Base-by-base conservation (phyloP, 2,797 vertebrate species). In the Taenioides sp. region DNA sequence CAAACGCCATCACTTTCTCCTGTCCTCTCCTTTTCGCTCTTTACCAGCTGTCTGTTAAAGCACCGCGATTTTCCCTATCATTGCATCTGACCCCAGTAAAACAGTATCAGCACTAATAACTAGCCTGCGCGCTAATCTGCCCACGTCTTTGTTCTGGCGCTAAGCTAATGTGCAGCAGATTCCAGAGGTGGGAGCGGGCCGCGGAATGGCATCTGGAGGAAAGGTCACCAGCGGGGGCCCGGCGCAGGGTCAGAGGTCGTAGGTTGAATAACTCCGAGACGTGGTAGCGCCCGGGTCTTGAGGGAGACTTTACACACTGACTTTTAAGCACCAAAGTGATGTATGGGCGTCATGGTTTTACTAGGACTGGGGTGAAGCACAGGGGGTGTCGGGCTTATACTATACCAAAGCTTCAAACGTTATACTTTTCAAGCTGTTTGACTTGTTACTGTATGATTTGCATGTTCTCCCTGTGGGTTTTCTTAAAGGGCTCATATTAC, bases 251-350 rank as follows among this genome's bases (percentile, higher is more conserved):
- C 94, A 96, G 95, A 96, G 93, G 93, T 91, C 94, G 96, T 95
- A 96, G 93, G 93, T 91, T 95, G 94, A 95, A 93, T 94, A 94
- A 96, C 93, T 95, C 91, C 81, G 92, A 96, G 93, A 89, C 62
- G 62, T 91, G 90, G 90, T 92, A 93, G 91, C 89, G 87, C 82
- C 88, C 85, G 84, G 90, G 93, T 92, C 93, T 92, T 88, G 66
- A 81, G 82, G 86, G 89, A 93, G 89, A 92, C 72, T 75, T 91
- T 94, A 88, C 87, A 85, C 85, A 92, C 60, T 65, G 65, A 64
- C 52, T 84, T 82, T 83, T 43, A 65, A 22, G 65, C 79, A 80
- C 69, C 58, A 67, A 66, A 31, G 28, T 54, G 62, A 64, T 64
- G 12, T 64, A 63, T n/a, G 31, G 60, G 10, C 20, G 49, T 27